Base-by-base conservation (phyloP, 37 sponge, comb jelly and placozoan genomes). In the Dysidea cf. avara region DNA sequence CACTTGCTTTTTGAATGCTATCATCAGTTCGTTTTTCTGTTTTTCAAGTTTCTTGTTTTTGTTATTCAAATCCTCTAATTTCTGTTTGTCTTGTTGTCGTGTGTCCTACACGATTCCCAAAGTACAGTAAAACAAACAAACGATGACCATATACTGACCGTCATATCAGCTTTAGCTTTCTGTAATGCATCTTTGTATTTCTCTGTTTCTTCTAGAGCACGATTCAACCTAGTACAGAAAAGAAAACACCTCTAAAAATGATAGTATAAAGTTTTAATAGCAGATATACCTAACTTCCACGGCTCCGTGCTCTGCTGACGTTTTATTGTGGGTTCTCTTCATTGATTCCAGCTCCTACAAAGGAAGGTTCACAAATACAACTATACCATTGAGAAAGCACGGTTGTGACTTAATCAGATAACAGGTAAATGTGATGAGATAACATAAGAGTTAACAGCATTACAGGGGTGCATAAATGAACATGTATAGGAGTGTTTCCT, bases 1-100 rank as follows among this genome's bases (percentile, higher is more conserved):
- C 83, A 92, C 61, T 68, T 99, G 99, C 55, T 99, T 99, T 84
- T 95, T 95, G 68, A 95, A 99, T 20, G 86, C 96, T 7, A 86
- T 39, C 56, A 99, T 86, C 14, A 99, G 91, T 26, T 99, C 99
- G 13, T 69, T 68, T 63, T 83, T 95, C 72, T 95, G 99, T 49
- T 87, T 99, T 34, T 87, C 90, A 53, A 95, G 70, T 16, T 72
- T 82, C 40, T 89, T 95, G 58, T 95, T 95, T 39, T 92, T 88
- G 18, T 53, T 39, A 0, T 55, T 6, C 30, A 95, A 39, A 33
- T 68, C 58, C 30, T 92, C 93, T 48, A 89, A n/a, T 20, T 55
- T 76, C 48, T 81, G 73, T 24, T 70, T 81, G 6, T 84, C 88
- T n/a, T 73, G 81, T 35, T 86, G 82, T 9, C 56, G 47, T 28